phyloP scores from a whole-genome alignment of 2,113 vertebrate species.

The Saccopteryx bilineata region DNA sequence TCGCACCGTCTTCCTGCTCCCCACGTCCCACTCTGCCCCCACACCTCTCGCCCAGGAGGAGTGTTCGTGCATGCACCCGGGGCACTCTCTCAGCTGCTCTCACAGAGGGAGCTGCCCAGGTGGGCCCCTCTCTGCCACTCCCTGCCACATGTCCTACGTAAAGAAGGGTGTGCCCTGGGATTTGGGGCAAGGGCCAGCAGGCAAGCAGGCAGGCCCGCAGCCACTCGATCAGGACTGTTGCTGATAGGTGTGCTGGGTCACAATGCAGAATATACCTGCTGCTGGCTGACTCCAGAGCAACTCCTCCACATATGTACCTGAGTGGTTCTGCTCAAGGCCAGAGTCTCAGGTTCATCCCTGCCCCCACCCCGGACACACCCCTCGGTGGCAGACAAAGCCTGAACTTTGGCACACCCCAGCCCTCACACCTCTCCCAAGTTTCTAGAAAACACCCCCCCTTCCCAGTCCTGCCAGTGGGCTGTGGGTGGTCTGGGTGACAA shows the following conservation, averaged over 20 bases:
- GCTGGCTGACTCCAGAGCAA: accelerated
- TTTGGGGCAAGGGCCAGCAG: not conserved
- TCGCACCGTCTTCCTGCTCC: too few species aligned
- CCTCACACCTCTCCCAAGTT: not conserved
- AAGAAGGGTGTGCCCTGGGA: not conserved
- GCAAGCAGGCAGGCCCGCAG: not conserved
- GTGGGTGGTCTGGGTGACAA: too few species aligned
- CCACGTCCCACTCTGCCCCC: accelerated
- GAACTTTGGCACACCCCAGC: not conserved
- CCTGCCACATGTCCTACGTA: not conserved
- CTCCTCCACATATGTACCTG: accelerated
- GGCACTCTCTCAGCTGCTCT: not conserved
- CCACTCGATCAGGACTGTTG: accelerated
- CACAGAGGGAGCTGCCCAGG: not conserved
- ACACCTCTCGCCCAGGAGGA: not conserved
- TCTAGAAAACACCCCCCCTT: too few species aligned
- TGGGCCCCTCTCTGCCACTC: not conserved
- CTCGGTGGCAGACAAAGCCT: accelerated
- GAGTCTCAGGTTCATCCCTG: accelerated
- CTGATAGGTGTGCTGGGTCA: not conserved
- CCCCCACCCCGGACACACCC: accelerated
- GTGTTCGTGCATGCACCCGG: not conserved
- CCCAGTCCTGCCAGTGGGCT: too few species aligned
- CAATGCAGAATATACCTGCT: accelerated
- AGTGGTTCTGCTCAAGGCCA: not conserved